Evolutionary conservation across 2,113 vertebrate genomes (phyloP).

Genomic region (Elgaria multicarinata): DNA sequence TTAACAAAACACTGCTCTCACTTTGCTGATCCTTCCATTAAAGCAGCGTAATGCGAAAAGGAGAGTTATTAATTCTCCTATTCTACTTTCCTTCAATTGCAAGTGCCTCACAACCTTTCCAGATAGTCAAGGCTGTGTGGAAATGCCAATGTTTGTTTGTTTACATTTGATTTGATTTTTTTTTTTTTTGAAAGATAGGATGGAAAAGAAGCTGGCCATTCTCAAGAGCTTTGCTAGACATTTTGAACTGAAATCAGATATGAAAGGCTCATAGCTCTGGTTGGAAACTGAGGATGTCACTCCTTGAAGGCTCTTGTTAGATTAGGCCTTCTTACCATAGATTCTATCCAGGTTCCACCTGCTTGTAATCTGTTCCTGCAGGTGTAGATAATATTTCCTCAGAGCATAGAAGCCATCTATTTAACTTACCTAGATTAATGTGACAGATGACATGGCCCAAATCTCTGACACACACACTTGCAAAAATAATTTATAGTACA

Average conservation of each 20-base stretch:
- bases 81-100: too few relatives aligned
- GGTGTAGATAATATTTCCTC: not conserved
- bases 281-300: constrained; percentile 1
- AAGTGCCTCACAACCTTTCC: not conserved
- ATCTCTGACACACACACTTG: constrained; percentile 17
- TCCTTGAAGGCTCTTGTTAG: not conserved
- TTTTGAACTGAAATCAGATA: constrained; percentile 1
- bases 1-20: too few relatives aligned
- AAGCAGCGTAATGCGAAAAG: too few relatives aligned
- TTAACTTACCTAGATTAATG: constrained; percentile 16
- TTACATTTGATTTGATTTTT: too few relatives aligned
- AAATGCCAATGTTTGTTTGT: not conserved
- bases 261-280: not conserved
- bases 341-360: constrained; percentile 10
- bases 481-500: constrained; percentile 21
- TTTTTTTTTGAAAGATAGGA: not conserved
- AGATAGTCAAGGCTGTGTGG: not conserved
- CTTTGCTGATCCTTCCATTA: too few relatives aligned
- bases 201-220: not conserved
- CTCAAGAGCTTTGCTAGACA: not conserved
- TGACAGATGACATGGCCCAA: constrained; percentile 30
- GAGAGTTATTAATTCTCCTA: too few relatives aligned
- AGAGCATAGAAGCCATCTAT: constrained; percentile 3
- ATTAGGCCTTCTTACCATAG: not conserved
- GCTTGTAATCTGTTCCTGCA: constrained; percentile 9